Percentiles rank a stretch among this genome's conserved stretches.
Evolutionary conservation across 2,888 invertebrate species (phyloP).

Genomic region (Chrysolina haemoptera): DNA sequence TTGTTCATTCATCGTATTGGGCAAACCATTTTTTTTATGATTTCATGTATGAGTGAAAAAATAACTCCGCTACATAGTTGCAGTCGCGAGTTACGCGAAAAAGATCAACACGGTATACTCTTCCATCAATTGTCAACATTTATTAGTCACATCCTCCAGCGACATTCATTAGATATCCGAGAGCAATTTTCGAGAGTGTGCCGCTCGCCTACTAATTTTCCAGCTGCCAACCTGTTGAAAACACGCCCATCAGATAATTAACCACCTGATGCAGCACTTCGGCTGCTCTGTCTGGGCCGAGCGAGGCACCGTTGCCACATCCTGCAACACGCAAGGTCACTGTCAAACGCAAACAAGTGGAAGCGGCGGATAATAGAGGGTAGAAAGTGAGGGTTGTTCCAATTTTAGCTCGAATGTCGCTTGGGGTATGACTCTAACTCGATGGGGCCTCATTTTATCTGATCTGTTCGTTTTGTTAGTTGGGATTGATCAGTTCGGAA

Average conservation of each 20-base stretch:
- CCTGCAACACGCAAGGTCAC: slow-evolving; percentile 28
- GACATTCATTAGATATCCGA: neutral
- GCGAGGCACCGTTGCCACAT: slow-evolving; percentile 26
- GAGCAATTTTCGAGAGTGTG: neutral
- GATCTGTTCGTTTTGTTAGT: neutral
- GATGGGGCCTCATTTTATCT: neutral
- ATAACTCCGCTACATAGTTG: too few species aligned
- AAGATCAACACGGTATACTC: too few species aligned
- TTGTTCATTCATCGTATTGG: too few species aligned
- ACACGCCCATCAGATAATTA: slow-evolving; percentile 36
- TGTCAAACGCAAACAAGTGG: slow-evolving; percentile 25
- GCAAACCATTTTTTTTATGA: too few species aligned
- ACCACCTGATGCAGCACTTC: slow-evolving; percentile 41
- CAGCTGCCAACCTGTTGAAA: slow-evolving; percentile 35
- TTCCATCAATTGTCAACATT: neutral
- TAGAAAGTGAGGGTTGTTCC: slow-evolving; percentile 22
- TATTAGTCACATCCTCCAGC: neutral
- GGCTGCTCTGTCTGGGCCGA: slow-evolving; percentile 34
- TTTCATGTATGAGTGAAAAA: too few species aligned
- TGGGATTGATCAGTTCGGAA: too few species aligned
- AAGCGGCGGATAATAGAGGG: neutral
- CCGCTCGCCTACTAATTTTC: slow-evolving; percentile 17
- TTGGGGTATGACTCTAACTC: neutral
- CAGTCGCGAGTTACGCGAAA: too few species aligned
- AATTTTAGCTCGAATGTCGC: slow-evolving; percentile 11